A percentile compares a stretch with the other conserved stretches of the same genome.
Conservation (phyloP, 2,797 vertebrate species). For the Neostethus bicornis region DNA sequence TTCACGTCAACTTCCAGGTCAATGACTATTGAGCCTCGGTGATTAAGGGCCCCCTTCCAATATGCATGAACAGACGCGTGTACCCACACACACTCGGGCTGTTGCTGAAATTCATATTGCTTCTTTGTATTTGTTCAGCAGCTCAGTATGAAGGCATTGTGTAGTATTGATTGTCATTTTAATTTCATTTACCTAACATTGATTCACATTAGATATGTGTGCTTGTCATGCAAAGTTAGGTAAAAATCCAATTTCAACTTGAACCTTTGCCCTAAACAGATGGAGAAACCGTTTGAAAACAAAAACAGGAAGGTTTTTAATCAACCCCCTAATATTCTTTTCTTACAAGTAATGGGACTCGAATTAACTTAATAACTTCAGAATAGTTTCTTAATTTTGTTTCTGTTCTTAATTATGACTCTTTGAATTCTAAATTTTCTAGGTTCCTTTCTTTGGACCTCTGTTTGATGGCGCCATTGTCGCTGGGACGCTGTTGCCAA, state of each 20-base stretch:
- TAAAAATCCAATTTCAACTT: constrained; percentile 70
- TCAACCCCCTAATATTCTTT: constrained; percentile 17
- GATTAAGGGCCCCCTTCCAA: constrained; percentile 74
- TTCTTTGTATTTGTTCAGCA: constrained; percentile 83
- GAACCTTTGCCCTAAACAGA: constrained; percentile 69
- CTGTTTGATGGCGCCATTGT: constrained; percentile 95
- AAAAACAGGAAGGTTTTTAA: constrained; percentile 41
- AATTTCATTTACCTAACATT: constrained; percentile 76
- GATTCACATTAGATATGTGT: constrained; percentile 75
- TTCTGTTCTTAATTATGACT: not conserved
- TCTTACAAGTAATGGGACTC: not conserved
- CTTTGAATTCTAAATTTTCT: constrained; percentile 32
- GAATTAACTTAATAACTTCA: constrained; percentile 7
- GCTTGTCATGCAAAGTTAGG: constrained; percentile 74
- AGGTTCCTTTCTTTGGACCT: constrained; percentile 98
- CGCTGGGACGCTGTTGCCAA: constrained; percentile 90
- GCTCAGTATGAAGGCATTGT: constrained; percentile 82
- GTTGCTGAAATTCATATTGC: constrained; percentile 73
- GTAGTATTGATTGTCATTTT: constrained; percentile 81
- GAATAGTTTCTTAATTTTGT: constrained; percentile 2
- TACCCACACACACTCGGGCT: constrained; percentile 60
- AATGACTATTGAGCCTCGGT: constrained; percentile 73
- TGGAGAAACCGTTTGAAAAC: constrained; percentile 60
- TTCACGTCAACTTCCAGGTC: constrained; percentile 79
- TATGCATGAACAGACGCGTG: constrained; percentile 72